phyloP scores from a whole-genome alignment of 2,113 vertebrate species.

The Xyliphius kryptos region DNA sequence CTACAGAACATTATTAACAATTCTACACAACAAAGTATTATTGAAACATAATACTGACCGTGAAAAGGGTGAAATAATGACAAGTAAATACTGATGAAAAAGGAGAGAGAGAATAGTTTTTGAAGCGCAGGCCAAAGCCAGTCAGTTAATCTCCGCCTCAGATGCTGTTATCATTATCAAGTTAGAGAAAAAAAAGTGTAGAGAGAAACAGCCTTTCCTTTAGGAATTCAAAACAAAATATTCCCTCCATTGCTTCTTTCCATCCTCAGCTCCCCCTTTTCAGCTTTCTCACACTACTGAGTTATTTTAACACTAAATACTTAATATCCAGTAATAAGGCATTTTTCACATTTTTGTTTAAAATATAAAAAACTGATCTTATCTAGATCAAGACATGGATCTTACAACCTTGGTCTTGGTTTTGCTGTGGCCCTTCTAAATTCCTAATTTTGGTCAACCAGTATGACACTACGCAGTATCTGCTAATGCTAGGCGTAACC shows the following conservation, averaged over 20 bases:
- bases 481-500: slow-evolving; percentile 11
- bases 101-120: neutral
- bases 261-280: slow-evolving; percentile 43
- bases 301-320: neutral
- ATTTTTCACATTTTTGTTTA: neutral
- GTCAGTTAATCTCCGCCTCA: slow-evolving; percentile 47
- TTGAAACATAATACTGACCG: slow-evolving; percentile 1
- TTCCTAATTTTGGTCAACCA: slow-evolving; percentile 1
- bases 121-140: slow-evolving; percentile 56
- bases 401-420: neutral
- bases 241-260: slow-evolving; percentile 42
- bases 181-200: slow-evolving; percentile 44
- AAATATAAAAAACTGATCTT: neutral
- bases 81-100: neutral
- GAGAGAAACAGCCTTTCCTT: slow-evolving; percentile 42
- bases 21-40: neutral
- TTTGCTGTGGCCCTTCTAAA: slow-evolving; percentile 19
- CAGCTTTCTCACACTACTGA: neutral
- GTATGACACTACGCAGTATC: slow-evolving; percentile 17
- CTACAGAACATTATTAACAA: neutral
- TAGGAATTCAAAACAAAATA: slow-evolving; percentile 40
- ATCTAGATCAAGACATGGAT: too few relatives aligned
- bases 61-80: neutral
- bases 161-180: slow-evolving; percentile 48
- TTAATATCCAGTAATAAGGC: neutral